Base-by-base conservation (phyloP, 2,797 vertebrate species). In the Smutsia gigantea region DNA sequence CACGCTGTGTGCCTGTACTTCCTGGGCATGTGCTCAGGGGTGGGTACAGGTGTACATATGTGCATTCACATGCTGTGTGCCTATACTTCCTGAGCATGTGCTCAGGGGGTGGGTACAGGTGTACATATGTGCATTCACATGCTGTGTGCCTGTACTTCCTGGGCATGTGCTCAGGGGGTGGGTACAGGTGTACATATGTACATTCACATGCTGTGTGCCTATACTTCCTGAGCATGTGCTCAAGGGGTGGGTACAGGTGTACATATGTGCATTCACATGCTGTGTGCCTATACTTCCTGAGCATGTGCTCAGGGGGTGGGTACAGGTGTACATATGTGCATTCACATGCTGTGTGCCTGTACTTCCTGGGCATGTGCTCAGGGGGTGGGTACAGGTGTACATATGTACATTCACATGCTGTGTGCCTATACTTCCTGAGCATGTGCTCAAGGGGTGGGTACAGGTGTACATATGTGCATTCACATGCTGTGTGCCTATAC, bases 251-350 rank as follows among this genome's bases (percentile, higher is more conserved):
- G 61, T 15, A 25, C 18, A 0, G 3, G 4, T 39, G 8, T 31
- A 14, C 37, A 5, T 15, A 19, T 4, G 15, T 21, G 18, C 4
- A 17, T 46, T 46, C 42, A 84, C 29, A 10, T 1, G 1, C 34
- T 74, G 4, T 46, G 15, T 34, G 18, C 27, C 55, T 63, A 3
- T 57, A 72, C 57, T 88, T 89, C 23, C 23, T 19, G 7, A 78
- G n/a, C 9, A 11, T 2, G 37, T 27, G 37, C n/a, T 23, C 55
- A 78, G 37, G n/a, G n/a, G 90, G 59, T 2, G 11, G 25, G 61
- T 15, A 25, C 18, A 0, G 3, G 4, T 39, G 8, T 31, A 14
- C 37, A 5, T 15, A 19, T 4, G 15, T 21, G 18, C 4, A 17
- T 9, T 19, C 0, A 0, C n/a, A 51, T 25, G 74, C 11, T 77